Base-by-base conservation (phyloP, 2,113 vertebrate species). In the Excalfactoria chinensis region DNA sequence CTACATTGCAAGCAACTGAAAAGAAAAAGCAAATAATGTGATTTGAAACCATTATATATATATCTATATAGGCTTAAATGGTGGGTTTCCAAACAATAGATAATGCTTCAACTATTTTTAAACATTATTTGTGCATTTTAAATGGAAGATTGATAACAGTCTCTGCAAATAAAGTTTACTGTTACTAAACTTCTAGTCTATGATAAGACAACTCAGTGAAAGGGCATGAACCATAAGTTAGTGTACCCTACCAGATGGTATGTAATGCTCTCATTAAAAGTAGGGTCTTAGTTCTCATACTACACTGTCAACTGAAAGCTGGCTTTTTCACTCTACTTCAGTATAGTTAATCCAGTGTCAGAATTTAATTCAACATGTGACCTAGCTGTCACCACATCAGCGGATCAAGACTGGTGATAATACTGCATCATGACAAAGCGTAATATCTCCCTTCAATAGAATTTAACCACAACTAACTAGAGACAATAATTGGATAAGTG, bases 321-420 rank as follows among this genome's bases (percentile, higher is more conserved):
- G 80, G 34, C 44, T 94, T 80, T 88, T 25, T 91, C 48, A 78
- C 16, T 66, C 32, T 46, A 11, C 86, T 86, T 82, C 86, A 87
- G 81, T 40, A 30, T 8, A 41, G 10, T 59, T 60, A 56, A 85
- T 43, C 18, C 32, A 71, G 18, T 89, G 56, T 71, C 13, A 88
- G 40, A 84, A 91, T 32, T 69, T 28, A 91, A 32, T 78, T 94
- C 37, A 79, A 66, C 32, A 17, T 46, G 35, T 20, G 48, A 94
- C 34, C 41, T 40, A 75, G 26, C 10, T 89, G 28, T 84, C n/a
- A 71, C 23, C 0, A 0, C 34, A 71, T 53, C 66, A 58, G 53
- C 30, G 5, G 34, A 74, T 71, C 32, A 40, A 66, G 37, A 77
- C 2, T 49, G n/a, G 32, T 64, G 5, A 88, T 51, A 86, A 74